Evolutionary conservation across 2,797 vertebrate genomes (phyloP).

Genomic region (Loriculus beryllinus): DNA sequence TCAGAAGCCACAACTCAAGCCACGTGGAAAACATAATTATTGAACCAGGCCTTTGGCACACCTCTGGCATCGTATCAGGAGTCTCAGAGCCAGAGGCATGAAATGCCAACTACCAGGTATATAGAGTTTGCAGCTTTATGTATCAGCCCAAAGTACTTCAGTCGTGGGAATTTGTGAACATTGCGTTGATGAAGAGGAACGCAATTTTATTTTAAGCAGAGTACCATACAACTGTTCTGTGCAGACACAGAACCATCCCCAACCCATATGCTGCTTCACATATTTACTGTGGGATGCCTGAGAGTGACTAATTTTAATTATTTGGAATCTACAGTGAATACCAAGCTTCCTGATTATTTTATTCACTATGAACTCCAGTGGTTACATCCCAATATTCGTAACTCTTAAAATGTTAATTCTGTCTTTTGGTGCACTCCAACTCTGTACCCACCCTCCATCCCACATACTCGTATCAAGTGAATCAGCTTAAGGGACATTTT

Average conservation of each 20-base stretch:
- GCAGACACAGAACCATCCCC: neutral
- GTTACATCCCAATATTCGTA: neutral
- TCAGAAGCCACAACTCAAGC: neutral
- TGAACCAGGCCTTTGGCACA: neutral
- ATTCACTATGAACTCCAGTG: neutral
- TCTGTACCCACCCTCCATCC: neutral
- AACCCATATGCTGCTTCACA: neutral
- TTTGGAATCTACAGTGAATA: neutral
- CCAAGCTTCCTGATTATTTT: neutral
- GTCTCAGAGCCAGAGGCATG: neutral
- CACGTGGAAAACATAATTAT: neutral
- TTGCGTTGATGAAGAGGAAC: neutral
- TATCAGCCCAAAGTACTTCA: neutral
- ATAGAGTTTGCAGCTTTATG: neutral
- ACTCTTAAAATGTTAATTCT: neutral
- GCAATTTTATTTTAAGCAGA: conserved; percentile 5
- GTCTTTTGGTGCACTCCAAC: neutral
- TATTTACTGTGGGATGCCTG: conserved; percentile 13
- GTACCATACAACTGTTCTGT: neutral
- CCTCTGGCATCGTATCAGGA: neutral
- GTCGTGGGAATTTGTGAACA: neutral
- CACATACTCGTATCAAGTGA: neutral
- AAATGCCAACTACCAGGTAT: neutral
- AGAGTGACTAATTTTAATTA: conserved; percentile 3
- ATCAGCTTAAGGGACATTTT: neutral